Evolutionary conservation across 2,797 vertebrate genomes (phyloP).

Genomic region (Cetoscarus ocellatus): DNA sequence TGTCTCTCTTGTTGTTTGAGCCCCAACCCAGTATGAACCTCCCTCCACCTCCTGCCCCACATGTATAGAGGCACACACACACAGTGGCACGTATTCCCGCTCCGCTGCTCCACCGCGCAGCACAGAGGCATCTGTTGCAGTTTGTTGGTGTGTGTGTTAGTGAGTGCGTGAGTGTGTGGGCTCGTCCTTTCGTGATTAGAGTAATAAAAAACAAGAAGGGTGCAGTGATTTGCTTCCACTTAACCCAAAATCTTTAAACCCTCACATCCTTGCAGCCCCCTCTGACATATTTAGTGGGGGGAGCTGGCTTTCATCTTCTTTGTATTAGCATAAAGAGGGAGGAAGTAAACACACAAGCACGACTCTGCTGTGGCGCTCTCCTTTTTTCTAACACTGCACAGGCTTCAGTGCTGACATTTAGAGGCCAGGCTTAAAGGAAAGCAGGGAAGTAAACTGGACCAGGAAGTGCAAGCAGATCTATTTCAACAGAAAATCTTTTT

Average conservation of each 20-base stretch:
- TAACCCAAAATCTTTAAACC: slow-evolving; percentile 53
- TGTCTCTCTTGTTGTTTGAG: slow-evolving; percentile 51
- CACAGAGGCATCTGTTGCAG: slow-evolving; percentile 36
- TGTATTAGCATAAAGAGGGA: slow-evolving; percentile 32
- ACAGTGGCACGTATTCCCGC: neutral
- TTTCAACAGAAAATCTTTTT: too few species aligned
- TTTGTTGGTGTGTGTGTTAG: slow-evolving; percentile 8
- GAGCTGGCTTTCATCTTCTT: slow-evolving; percentile 35
- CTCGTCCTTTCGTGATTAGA: slow-evolving; percentile 48
- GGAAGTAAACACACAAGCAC: slow-evolving; percentile 14
- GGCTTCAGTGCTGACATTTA: neutral
- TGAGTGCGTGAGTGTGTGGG: slow-evolving; percentile 5
- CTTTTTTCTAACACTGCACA: neutral
- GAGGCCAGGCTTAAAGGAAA: neutral
- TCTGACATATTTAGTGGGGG: slow-evolving; percentile 1
- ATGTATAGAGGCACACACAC: neutral
- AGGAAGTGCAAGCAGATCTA: neutral
- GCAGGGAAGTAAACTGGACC: neutral
- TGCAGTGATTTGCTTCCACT: slow-evolving; percentile 50
- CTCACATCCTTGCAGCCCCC: slow-evolving; percentile 8
- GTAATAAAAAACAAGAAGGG: slow-evolving; percentile 31
- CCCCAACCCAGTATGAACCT: slow-evolving; percentile 5
- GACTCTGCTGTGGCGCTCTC: neutral
- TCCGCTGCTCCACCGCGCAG: slow-evolving; percentile 4
- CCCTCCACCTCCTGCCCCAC: slow-evolving; percentile 4